Evolutionary conservation across 2,797 vertebrate genomes (phyloP), one percentile per base, ranked within the genome.

Genomic region (Enteromius anoplus): DNA sequence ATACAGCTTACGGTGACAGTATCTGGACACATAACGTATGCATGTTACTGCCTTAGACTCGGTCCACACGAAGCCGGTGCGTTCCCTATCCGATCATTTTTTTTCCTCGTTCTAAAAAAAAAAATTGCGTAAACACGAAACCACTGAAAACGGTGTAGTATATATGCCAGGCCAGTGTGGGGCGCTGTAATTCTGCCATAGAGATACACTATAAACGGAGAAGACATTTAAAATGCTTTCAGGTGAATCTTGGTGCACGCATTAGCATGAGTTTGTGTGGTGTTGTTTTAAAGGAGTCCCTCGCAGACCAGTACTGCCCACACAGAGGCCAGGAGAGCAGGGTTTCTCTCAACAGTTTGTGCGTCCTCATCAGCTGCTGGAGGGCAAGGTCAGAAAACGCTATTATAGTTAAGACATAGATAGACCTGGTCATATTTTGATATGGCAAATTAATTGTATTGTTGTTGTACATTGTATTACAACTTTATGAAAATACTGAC

Each of bases 301-400:
- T 0, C 90, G 90, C 1, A 89, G 91, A 53, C 90, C 89, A 80
- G 87, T 84, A 11, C 88, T 91, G 84, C 84, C 86, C 32, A 86
- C 92, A 80, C 91, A 93, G 88, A 86, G 87, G 47, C 75, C 91
- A 0, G 88, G 88, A 12, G 94, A 95, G 80, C 94, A 92, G 47
- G 88, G 81, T 26, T 91, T 94, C 88, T 89, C 91, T 6, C 93
- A 93, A 79, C 94, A 94, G 90, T 94, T 93, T 81, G 89, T 94
- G 7, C 91, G 88, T 62, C 94, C 94, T 8, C 94, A 95, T 86
- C 94, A 95, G 89, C 91, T 94, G 19, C 89, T 95, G 79, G 94
- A 95, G 60, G 94, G 94, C 82, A 94, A 94, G 93, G 94, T 95
- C 73, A 84, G 55, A 65, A 76, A 23, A 23, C 17, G 26, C 40